phyloP scores from a whole-genome alignment of 2,797 vertebrate genomes.

The Atherinosoma microstoma region DNA sequence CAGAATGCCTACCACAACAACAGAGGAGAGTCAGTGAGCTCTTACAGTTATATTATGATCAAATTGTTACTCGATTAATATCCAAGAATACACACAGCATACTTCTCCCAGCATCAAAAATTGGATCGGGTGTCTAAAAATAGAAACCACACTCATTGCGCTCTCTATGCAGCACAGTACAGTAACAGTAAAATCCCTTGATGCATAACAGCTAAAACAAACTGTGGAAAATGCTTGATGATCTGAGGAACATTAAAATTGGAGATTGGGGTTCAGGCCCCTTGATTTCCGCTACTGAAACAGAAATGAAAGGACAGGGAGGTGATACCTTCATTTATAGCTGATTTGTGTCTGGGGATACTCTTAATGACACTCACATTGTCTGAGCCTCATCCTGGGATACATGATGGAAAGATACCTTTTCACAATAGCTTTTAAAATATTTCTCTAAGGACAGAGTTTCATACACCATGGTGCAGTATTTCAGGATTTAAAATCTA shows the following conservation, averaged over 20 bases:
- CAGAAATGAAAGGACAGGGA: slow-evolving; percentile 18
- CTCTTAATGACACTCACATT: slow-evolving; percentile 58
- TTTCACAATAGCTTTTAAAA: slow-evolving; percentile 28
- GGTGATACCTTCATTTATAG: slow-evolving; percentile 27
- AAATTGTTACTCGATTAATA: slow-evolving; percentile 32
- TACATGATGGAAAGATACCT: slow-evolving; percentile 32
- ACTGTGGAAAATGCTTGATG: slow-evolving; percentile 22
- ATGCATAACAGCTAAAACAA: slow-evolving; percentile 2
- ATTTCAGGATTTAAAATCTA: slow-evolving; percentile 27
- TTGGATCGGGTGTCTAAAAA: slow-evolving; percentile 44
- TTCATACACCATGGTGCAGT: neutral
- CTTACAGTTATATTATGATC: slow-evolving; percentile 23
- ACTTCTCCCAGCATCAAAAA: slow-evolving; percentile 28
- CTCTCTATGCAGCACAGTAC: slow-evolving; percentile 18
- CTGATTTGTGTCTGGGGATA: slow-evolving; percentile 31
- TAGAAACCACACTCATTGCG: slow-evolving; percentile 29
- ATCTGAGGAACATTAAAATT: slow-evolving; percentile 19
- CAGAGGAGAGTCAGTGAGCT: slow-evolving; percentile 34
- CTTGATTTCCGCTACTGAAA: slow-evolving; percentile 5
- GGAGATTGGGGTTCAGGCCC: slow-evolving; percentile 6
- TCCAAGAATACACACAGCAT: slow-evolving; percentile 31
- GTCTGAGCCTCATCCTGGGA: slow-evolving; percentile 43
- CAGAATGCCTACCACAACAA: slow-evolving; percentile 28
- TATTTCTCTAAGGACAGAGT: slow-evolving; percentile 23
- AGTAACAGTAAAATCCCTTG: slow-evolving; percentile 10